Conservation (phyloP, 2,888 invertebrate species). For the Stomorhina lunata region DNA sequence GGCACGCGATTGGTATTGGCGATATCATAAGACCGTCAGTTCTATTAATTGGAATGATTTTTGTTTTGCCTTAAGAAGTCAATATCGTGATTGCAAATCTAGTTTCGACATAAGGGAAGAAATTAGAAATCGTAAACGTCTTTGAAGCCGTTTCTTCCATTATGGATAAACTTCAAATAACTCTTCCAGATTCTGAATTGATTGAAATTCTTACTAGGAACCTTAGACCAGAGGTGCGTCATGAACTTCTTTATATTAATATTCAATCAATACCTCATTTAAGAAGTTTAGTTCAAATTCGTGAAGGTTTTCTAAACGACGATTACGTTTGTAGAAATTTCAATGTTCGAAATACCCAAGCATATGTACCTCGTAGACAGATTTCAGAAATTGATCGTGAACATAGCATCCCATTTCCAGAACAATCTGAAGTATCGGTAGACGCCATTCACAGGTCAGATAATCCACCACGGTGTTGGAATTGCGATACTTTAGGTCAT, state of each 20-base stretch:
- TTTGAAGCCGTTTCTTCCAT: conserved; percentile 13
- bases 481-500: conserved; percentile 21
- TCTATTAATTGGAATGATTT: background rate
- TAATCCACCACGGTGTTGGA: conserved; percentile 2
- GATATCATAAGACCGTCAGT: too few species aligned
- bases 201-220: conserved; percentile 34
- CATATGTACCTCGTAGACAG: background rate
- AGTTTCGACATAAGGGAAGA: background rate
- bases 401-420: too few species aligned
- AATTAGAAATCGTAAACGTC: background rate
- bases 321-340: conserved; percentile 15
- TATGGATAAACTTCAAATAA: background rate
- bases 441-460: background rate
- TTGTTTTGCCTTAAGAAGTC: background rate
- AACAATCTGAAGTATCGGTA: background rate
- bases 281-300: background rate
- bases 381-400: conserved; percentile 28
- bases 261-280: conserved; percentile 1
- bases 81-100: background rate
- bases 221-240: conserved; percentile 16
- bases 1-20: too few species aligned
- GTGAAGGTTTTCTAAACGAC: conserved; percentile 4
- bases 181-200: conserved; percentile 9
- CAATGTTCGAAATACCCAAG: background rate
- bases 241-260: conserved; percentile 16